Percentiles rank a stretch among this genome's conserved stretches.
These are phyloP conservation scores for Xiphophorus birchmanni DNA, from an alignment of 2,797 vertebrate genomes.

Conservation along the genomic window DNA sequence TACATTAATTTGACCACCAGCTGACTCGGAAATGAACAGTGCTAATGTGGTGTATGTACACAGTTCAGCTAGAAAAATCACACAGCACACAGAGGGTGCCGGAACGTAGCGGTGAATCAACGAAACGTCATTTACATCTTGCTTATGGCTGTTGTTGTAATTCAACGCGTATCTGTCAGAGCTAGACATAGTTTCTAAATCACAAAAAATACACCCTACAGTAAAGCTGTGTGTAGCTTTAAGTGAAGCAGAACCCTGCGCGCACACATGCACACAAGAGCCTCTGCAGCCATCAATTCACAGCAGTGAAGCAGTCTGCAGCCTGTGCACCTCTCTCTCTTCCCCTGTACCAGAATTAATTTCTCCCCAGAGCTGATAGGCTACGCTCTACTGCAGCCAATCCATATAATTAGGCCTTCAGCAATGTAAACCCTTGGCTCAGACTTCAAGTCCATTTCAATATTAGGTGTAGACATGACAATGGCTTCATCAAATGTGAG, in stretches of 20 bases:
- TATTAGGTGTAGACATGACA: slow-evolving; percentile 74
- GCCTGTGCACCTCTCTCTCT: slow-evolving; percentile 53
- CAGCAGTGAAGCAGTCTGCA: slow-evolving; percentile 69
- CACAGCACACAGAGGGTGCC: slow-evolving; percentile 18
- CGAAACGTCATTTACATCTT: slow-evolving; percentile 53
- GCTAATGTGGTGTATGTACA: slow-evolving; percentile 52
- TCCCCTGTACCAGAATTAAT: slow-evolving; percentile 73
- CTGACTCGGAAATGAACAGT: slow-evolving; percentile 43
- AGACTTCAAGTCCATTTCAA: slow-evolving; percentile 77
- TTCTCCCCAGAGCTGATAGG: slow-evolving; percentile 79
- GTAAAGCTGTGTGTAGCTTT: slow-evolving; percentile 53
- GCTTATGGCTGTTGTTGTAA: slow-evolving; percentile 65
- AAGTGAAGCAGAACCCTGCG: slow-evolving; percentile 52
- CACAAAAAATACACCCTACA: slow-evolving; percentile 58
- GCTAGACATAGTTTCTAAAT: slow-evolving; percentile 59
- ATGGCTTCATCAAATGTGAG: slow-evolving; percentile 75
- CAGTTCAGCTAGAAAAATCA: slow-evolving; percentile 16
- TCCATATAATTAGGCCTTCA: slow-evolving; percentile 85
- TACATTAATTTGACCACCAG: slow-evolving; percentile 49
- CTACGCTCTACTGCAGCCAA: slow-evolving; percentile 81
- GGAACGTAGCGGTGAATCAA: slow-evolving; percentile 48
- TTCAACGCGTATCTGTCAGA: slow-evolving; percentile 64
- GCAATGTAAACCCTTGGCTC: slow-evolving; percentile 79
- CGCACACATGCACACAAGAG: slow-evolving; percentile 25
- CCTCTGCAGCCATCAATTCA: slow-evolving; percentile 79